Conservation (phyloP, 1,140 invertebrate genomes). For the Pseudachorutes palmiensis region DNA sequence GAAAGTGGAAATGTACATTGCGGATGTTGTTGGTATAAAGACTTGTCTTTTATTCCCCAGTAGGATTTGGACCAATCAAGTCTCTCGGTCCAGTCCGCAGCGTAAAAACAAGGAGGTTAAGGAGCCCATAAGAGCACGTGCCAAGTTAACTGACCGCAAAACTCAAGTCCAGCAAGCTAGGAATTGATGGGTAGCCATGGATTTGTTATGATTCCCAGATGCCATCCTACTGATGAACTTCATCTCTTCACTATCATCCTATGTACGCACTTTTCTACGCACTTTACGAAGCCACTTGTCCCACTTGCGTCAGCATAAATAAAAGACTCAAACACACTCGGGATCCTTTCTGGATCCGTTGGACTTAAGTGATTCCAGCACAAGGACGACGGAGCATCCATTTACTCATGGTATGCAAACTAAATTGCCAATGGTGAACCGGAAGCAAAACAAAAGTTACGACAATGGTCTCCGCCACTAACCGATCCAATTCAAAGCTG, state of each 20-base stretch:
- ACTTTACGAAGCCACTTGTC: neutral
- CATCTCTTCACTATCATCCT: neutral
- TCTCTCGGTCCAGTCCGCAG: neutral
- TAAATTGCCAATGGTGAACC: too few relatives aligned
- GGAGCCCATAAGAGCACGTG: conserved; percentile 4
- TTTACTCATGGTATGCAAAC: too few relatives aligned
- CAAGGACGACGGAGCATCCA: too few relatives aligned
- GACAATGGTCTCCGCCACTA: too few relatives aligned
- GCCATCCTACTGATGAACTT: neutral
- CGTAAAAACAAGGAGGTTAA: conserved; percentile 1
- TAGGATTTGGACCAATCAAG: neutral
- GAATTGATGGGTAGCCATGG: neutral
- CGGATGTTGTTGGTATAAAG: neutral
- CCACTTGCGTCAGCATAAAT: conserved; percentile 5
- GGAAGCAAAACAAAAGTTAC: too few relatives aligned
- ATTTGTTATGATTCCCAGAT: conserved; percentile 2
- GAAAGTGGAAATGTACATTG: neutral
- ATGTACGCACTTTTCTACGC: neutral
- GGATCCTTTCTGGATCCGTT: too few relatives aligned
- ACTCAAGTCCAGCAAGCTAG: neutral
- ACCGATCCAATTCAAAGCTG: too few relatives aligned
- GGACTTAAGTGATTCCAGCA: too few relatives aligned
- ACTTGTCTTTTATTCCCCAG: neutral
- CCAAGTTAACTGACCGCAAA: conserved; percentile 13
- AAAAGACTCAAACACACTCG: neutral